Evolutionary conservation across 2,888 invertebrate species (phyloP).

Genomic region (Parapristionchus giblindavisi): DNA sequence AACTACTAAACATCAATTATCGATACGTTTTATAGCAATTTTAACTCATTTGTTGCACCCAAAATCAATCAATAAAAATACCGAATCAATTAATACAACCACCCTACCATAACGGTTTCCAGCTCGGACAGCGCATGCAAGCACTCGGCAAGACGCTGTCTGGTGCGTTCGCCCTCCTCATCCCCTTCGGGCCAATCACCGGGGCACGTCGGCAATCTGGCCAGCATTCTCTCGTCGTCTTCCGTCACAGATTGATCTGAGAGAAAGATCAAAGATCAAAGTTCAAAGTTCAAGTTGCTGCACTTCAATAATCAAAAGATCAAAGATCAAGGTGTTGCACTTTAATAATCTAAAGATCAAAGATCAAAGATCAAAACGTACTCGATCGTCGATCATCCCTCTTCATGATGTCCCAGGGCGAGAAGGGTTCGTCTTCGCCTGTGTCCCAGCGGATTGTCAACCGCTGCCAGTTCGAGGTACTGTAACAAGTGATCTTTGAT

Average conservation of each 20-base stretch:
- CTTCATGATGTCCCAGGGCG: slow-evolving; percentile 91
- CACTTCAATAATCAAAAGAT: too few species aligned
- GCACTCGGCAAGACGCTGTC: background rate
- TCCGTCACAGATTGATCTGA: slow-evolving; percentile 22
- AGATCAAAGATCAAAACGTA: too few species aligned
- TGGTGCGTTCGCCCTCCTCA: background rate
- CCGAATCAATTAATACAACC: too few species aligned
- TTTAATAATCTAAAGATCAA: too few species aligned
- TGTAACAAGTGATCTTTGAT: too few species aligned
- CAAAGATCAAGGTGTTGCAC: too few species aligned
- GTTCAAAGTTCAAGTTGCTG: too few species aligned
- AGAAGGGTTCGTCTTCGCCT: slow-evolving; percentile 85
- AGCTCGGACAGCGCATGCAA: background rate
- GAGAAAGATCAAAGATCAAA: background rate
- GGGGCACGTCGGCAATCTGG: background rate
- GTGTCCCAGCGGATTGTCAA: slow-evolving; percentile 81
- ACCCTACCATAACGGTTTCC: slow-evolving; percentile 18
- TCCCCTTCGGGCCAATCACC: slow-evolving; percentile 44
- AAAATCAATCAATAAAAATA: background rate
- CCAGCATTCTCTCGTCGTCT: slow-evolving; percentile 35
- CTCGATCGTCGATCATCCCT: slow-evolving; percentile 29
- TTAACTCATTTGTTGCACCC: background rate
- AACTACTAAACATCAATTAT: too few species aligned
- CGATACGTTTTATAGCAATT: background rate
- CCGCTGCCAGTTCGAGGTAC: slow-evolving; percentile 46